A percentile compares a stretch with the other conserved stretches of the same genome.
Conservation (phyloP, 2,797 vertebrate genomes). For the Allochrocebus solatus region DNA sequence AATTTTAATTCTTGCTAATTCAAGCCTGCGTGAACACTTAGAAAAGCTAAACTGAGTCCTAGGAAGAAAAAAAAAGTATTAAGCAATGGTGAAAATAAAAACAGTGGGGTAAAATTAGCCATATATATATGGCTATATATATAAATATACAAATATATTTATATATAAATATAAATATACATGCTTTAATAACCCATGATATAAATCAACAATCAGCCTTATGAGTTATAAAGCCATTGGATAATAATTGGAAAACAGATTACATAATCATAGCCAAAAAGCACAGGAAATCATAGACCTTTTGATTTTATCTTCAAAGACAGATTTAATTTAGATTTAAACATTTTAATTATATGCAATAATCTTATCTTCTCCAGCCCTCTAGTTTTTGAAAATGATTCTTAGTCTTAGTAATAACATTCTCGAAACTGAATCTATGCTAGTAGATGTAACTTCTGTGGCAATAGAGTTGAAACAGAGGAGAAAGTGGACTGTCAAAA, state of each 20-base stretch:
- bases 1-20: background rate
- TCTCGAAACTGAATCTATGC: background rate
- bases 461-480: background rate
- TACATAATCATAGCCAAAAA: background rate
- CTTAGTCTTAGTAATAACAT: background rate
- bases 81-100: constrained; percentile 34
- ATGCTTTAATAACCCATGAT: background rate
- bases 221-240: background rate
- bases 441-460: background rate
- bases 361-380: background rate
- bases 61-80: background rate
- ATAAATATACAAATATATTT: background rate
- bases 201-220: background rate
- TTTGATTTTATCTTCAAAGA: constrained; percentile 11
- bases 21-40: background rate
- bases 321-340: constrained; percentile 37
- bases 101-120: background rate
- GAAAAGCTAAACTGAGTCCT: background rate
- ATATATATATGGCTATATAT: background rate
- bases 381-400: background rate
- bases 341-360: constrained; percentile 14
- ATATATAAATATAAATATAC: background rate
- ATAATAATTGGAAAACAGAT: background rate
- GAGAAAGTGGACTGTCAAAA: background rate
- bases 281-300: background rate